Base-by-base conservation (phyloP, 2,888 invertebrate genomes). In the Masnerella sp. region DNA sequence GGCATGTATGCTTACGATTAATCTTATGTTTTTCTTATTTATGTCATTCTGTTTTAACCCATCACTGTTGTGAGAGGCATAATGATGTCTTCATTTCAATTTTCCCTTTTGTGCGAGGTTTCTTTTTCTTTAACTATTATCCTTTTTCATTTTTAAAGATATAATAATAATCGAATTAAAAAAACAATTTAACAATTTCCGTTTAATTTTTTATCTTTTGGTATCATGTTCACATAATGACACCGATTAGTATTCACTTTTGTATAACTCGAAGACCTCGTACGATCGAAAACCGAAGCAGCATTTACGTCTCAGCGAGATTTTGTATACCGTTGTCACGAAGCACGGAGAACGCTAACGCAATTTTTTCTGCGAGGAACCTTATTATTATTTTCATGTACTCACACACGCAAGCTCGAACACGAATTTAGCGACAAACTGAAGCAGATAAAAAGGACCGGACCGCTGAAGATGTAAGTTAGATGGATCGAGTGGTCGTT, bases 1-100 rank as follows among this genome's bases (percentile, higher is more conserved):
- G 64, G 58, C 65, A 65, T 54, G 65, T 72, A 59, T 52, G 71
- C 71, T 72, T 72, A 68, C 28, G 22, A 47, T 54, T 65, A 38
- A 38, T 36, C 18, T 18, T 62, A 38, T 22, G 11, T 20, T 56
- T 65, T 18, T 54, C 54, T 40, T 56, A 49, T 58, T 38, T 69
- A 61, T 59, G 22, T 61, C 20, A n/a, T 59, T 22, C 25, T 40
- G 54, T 25, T 51, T 67, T 40, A 3, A 43, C 20, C 18, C 18
- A 38, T 42, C 32, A 49, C 17, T 47, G 43, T 30, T 58, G 58
- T 58, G 51, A 49, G 54, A 61, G 56, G 43, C 45, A 56, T 45
- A 70, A 67, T 65, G 61, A 69, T 70, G 68, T 36, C 28, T 59
- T 52, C 36, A 72, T 52, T 54, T 43, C 18, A 18, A 49, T 18